These are phyloP conservation scores for Nannospalax galili DNA, from an alignment of 2,113 vertebrate species.

Conservation along the genomic window DNA sequence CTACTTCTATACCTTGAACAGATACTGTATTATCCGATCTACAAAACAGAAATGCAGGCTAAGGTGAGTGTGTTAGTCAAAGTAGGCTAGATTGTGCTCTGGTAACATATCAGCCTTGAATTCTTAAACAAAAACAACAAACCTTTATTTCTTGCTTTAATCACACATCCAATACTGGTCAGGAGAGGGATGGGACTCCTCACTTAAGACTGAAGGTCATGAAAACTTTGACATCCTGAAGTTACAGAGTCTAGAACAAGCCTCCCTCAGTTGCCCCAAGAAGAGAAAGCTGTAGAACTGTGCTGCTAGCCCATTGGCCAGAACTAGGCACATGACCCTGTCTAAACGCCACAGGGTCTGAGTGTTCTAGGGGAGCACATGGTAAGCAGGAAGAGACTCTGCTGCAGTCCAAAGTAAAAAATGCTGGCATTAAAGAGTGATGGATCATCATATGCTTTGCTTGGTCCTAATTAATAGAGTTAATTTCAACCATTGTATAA, in stretches of 20 bases:
- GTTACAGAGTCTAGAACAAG: neutral
- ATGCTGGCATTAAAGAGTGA: neutral
- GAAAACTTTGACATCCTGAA: neutral
- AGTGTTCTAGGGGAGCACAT: neutral
- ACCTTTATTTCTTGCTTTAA: neutral
- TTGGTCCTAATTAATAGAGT: neutral
- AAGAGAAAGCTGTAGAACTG: constrained; percentile 6
- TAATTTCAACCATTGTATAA: constrained; percentile 10
- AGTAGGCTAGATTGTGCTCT: neutral
- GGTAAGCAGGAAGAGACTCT: neutral
- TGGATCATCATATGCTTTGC: neutral
- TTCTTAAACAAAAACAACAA: neutral
- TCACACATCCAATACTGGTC: neutral
- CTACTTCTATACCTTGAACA: constrained; percentile 96
- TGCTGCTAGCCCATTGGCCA: neutral
- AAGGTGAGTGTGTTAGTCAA: constrained; percentile 84
- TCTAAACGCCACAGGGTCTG: neutral
- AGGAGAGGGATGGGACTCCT: neutral
- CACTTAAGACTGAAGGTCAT: neutral
- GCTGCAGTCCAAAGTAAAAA: neutral
- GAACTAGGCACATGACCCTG: neutral
- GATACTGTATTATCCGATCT: constrained; percentile 91
- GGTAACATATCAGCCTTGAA: neutral
- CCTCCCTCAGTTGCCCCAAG: neutral
- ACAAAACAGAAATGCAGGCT: constrained; percentile 94